Percentiles rank a stretch among this genome's conserved stretches.
Evolutionary conservation across 2,113 vertebrate genomes (phyloP).

Genomic region (Pseudorasbora parva): DNA sequence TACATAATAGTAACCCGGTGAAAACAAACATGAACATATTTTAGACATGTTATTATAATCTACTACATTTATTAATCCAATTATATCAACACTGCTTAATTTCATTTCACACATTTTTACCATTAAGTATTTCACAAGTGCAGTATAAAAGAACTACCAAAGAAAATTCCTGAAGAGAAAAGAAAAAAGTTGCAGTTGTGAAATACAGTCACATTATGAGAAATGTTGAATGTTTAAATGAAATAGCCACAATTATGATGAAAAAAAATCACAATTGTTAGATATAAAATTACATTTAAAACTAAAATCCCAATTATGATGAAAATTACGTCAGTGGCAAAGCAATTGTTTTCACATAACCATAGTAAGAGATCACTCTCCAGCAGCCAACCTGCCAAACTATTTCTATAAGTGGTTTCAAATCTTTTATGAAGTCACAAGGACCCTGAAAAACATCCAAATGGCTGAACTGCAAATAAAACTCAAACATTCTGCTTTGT

Average conservation of each 20-base stretch:
- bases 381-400: neutral
- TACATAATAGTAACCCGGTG: neutral
- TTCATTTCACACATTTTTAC: neutral
- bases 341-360: neutral
- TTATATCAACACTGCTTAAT: neutral
- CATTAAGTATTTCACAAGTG: neutral
- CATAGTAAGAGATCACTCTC: neutral
- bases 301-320: no score
- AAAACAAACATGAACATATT: neutral
- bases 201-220: no score
- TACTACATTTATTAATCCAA: neutral
- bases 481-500: constrained; percentile 5
- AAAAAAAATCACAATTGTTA: no score
- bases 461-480: neutral
- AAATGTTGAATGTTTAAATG: no score
- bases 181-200: no score
- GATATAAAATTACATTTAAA: no score
- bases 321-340: neutral
- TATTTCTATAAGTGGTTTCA: neutral
- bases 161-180: neutral
- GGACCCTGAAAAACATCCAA: neutral
- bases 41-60: neutral
- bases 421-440: neutral
- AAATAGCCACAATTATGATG: no score
- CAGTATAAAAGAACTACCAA: neutral